These are phyloP conservation scores for Leptopilina myrica DNA, from an alignment of 2,888 invertebrate genomes.

Conservation along the genomic window DNA sequence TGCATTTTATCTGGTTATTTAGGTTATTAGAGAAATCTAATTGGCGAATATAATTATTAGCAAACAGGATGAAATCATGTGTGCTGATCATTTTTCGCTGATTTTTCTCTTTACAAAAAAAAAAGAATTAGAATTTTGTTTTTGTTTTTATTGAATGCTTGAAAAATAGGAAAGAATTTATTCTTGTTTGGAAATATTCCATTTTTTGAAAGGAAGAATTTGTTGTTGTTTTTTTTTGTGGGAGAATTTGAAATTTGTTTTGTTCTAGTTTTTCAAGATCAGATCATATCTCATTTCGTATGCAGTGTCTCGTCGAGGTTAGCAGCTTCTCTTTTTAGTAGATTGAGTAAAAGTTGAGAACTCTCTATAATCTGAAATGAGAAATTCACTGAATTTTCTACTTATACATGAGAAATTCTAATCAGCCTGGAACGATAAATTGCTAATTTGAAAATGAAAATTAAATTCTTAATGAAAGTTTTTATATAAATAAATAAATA, in stretches of 20 bases:
- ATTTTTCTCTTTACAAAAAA: no score
- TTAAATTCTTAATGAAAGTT: no score
- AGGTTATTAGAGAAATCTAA: constrained; percentile 19
- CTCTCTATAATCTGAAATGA: constrained; percentile 65
- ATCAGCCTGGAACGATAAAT: neutral
- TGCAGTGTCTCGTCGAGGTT: constrained; percentile 61
- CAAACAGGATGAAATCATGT: neutral
- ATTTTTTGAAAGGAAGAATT: no score
- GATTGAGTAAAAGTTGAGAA: constrained; percentile 66
- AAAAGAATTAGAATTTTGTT: no score
- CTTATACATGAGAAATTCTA: neutral
- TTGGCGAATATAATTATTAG: neutral
- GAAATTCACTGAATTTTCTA: constrained; percentile 2
- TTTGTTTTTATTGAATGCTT: no score
- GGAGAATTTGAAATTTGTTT: neutral
- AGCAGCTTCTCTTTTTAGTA: constrained; percentile 67
- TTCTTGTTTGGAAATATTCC: no score
- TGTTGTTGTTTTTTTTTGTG: no score
- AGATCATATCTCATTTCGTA: constrained; percentile 44
- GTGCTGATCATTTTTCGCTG: neutral
- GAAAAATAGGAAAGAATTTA: no score
- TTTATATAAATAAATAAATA: no score
- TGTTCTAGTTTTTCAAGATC: constrained; percentile 28
- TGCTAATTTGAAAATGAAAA: neutral
- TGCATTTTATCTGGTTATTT: constrained; percentile 12